Evolutionary conservation across 2,113 vertebrate species (phyloP), one percentile per base, ranked within the genome.

Genomic region (Cyprinodon variegatus): DNA sequence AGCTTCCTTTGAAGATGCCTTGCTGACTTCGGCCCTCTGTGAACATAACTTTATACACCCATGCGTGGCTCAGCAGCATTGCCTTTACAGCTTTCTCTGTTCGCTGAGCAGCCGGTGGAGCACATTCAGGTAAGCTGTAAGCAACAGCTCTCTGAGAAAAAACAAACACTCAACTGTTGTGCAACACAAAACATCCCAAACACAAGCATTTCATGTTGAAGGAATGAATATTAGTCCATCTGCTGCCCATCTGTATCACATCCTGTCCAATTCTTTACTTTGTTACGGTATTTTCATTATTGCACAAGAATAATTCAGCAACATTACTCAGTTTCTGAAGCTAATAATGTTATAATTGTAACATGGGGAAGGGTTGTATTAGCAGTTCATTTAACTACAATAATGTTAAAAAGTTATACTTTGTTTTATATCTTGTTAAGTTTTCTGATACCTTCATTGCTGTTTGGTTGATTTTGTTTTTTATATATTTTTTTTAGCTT

Each of bases 171-270:
- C 13, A 11, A 13, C 29, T 38, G 29, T 77, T 79, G 57, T 77
- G 70, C 70, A 68, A 86, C 50, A 70, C 36, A 68, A 63, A 64
- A 57, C 45, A 70, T 75, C 43, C 61, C 62, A 38, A 60, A 82
- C 57, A 65, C 59, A 68, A 41, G 61, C 36, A 46, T 74, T 12
- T 11, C 60, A 45, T 48, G 46, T 60, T 60, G 37, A 37, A 67
- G 77, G 74, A 81, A 83, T 72, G 73, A 60, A 59, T 36, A 40
- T 76, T 11, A 14, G 22, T 59, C 61, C 53, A 68, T 73, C 69
- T 40, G 43, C n/a, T 60, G n/a, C 39, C 45, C n/a, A 67, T 74
- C 43, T 78, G 22, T 80, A 76, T 68, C 14, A 53, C 76, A 75
- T 15, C 14, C 0, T 15, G 48, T 17, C 48, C 15, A 50, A 15